A percentile compares a stretch with the other conserved stretches of the same genome.
phyloP scores from a whole-genome alignment of 2,113 vertebrate genomes.

The Hyla sarda region DNA sequence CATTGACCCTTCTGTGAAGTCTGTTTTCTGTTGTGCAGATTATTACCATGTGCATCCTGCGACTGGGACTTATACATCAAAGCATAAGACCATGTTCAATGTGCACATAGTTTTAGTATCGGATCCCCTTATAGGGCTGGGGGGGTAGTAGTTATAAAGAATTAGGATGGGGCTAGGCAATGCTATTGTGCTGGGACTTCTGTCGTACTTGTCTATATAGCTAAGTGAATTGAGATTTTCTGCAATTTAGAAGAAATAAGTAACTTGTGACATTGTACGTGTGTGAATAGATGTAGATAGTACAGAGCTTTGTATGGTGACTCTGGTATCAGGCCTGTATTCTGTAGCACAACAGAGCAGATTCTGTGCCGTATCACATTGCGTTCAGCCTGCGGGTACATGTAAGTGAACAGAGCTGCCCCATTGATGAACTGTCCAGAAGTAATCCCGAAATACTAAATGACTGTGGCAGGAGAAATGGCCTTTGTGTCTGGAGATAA shows the following conservation, averaged over 20 bases:
- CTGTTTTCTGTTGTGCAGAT: conserved; percentile 2
- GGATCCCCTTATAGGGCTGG: background rate
- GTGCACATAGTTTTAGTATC: background rate
- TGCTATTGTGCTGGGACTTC: background rate
- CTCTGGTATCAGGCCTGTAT: conserved; percentile 11
- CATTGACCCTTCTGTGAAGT: background rate
- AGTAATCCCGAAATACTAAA: background rate
- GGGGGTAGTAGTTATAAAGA: background rate
- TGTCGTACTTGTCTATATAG: background rate
- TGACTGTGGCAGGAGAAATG: conserved; percentile 19
- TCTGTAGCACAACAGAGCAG: background rate
- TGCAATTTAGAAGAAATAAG: too few relatives aligned
- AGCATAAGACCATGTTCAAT: background rate
- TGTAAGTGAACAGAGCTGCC: background rate
- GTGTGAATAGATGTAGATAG: background rate
- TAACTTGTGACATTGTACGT: background rate
- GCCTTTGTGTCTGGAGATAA: conserved; percentile 36
- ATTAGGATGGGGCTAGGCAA: background rate
- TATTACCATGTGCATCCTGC: conserved; percentile 7
- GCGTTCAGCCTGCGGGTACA: conserved; percentile 25
- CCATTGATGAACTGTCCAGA: conserved; percentile 14
- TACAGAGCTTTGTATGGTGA: background rate
- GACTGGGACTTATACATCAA: background rate
- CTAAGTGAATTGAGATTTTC: background rate
- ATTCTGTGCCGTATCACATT: background rate